Base-by-base conservation (phyloP, 1,140 invertebrate species). In the Caenorhabditis latens region DNA sequence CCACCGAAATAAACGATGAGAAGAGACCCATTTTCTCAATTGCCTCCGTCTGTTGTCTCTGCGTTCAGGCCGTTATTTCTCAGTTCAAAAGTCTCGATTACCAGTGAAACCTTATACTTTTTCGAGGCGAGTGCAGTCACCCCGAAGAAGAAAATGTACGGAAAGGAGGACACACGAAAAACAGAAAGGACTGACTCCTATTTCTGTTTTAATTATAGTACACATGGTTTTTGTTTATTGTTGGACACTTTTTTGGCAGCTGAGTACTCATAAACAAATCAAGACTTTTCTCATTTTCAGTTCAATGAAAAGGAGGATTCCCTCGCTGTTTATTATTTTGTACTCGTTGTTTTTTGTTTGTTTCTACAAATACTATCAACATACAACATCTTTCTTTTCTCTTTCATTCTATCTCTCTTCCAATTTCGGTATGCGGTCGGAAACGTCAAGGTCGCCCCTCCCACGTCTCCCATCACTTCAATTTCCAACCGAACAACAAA, bases 1-100 rank as follows among this genome's bases (percentile, higher is more conserved):
- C 71, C 71, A 79, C 71, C 71, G 71, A 79, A 79, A 79, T 79
- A 79, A 79, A 79, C 71, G 46, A 79, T 79, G 71, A 79, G 71
- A 79, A 79, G 46, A 79, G 71, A 79, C 71, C 71, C 71, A 79
- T 79, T 79, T 79, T 79, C 71, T 79, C 43, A 79, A 79, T 79
- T 79, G 71, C 71, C 71, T 50, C 40, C 9, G n/a, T 79, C 71
- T 79, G 71, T 50, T 79, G 71, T 79, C 71, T 79, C 71, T 50
- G 21, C 14, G 11, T 79, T 48, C 71, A 13, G 19, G 71, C 71
- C 71, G 46, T 48, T 79, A 50, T 50, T 79, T 79, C 46, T 50
- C 43, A 7, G 71, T 24, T 46, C 71, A 79, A 79, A 79, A 79
- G 71, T 79, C 71, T 79, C 71, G 71, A 79, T 79, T 79, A 79